Percentiles rank a stretch among this genome's conserved stretches.
Evolutionary conservation across 2,888 invertebrate species (phyloP).

Genomic region (Hoplodrina ambigua): DNA sequence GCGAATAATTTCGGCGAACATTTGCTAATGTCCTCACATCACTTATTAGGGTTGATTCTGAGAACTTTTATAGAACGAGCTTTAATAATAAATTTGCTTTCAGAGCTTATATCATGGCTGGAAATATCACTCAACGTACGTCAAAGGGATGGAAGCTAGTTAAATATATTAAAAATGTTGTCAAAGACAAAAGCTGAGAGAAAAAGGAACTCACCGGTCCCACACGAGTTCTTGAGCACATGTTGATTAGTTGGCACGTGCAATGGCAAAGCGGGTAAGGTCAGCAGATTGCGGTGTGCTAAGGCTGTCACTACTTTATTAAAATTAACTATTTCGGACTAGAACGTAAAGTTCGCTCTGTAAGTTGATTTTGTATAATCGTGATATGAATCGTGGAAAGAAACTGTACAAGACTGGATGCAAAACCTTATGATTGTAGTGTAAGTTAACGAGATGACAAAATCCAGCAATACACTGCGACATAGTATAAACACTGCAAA

Average conservation of each 20-base stretch:
- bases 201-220: slow-evolving; percentile 50
- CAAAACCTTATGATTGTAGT: not conserved
- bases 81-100: slow-evolving; percentile 34
- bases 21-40: slow-evolving; percentile 1
- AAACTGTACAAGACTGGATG: not conserved
- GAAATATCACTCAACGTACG: slow-evolving; percentile 20
- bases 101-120: slow-evolving; percentile 14
- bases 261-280: slow-evolving; percentile 66
- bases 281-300: slow-evolving; percentile 60
- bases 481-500: not conserved
- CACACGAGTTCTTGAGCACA: slow-evolving; percentile 65
- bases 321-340: not conserved
- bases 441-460: not conserved
- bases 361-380: not conserved
- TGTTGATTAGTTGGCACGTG: slow-evolving; percentile 70
- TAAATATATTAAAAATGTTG: slow-evolving; percentile 58
- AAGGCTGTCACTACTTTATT: slow-evolving; percentile 30
- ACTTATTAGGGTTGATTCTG: slow-evolving; percentile 20
- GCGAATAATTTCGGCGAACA: slow-evolving; percentile 31
- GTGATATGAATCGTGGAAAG: not conserved
- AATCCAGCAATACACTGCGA: not conserved
- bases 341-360: not conserved
- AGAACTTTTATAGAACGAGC: slow-evolving; percentile 19
- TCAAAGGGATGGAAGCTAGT: slow-evolving; percentile 49
- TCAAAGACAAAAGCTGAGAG: slow-evolving; percentile 54